Percentiles rank a stretch among this genome's conserved stretches.
Conservation (phyloP, 2,888 invertebrate genomes). For the Tinea pellionella region DNA sequence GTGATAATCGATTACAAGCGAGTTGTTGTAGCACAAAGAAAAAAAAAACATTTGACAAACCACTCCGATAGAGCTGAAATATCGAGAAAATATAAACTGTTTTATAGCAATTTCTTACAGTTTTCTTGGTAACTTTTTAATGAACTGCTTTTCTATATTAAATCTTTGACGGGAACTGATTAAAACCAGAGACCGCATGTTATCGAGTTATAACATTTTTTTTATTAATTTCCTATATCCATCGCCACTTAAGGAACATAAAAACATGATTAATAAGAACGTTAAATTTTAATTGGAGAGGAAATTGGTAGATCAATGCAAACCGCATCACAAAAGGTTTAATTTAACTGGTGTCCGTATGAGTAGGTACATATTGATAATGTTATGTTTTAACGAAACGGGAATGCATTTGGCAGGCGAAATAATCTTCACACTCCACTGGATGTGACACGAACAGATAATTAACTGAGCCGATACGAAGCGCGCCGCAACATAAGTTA, state of each 20-base stretch:
- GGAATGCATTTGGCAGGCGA: conserved; percentile 45
- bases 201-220: no score
- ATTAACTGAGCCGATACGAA: conserved; percentile 23
- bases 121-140: conserved; percentile 13
- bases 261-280: no score
- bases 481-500: conserved; percentile 48
- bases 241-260: no score
- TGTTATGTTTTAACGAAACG: conserved; percentile 23
- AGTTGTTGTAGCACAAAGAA: neutral
- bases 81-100: conserved; percentile 4
- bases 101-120: conserved; percentile 9
- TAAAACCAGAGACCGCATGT: neutral
- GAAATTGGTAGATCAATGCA: neutral
- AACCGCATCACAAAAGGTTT: neutral
- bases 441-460: conserved; percentile 34
- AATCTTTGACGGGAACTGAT: conserved; percentile 5
- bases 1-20: conserved; percentile 7
- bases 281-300: neutral
- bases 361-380: conserved; percentile 10
- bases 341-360: neutral
- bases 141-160: neutral
- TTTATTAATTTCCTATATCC: no score
- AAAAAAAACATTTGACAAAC: conserved; percentile 7
- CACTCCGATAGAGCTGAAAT: neutral
- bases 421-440: conserved; percentile 51